Percentiles rank a stretch among this genome's conserved stretches.
Evolutionary conservation across 2,888 invertebrate species (phyloP).

Genomic region (Sussaba pulchella): DNA sequence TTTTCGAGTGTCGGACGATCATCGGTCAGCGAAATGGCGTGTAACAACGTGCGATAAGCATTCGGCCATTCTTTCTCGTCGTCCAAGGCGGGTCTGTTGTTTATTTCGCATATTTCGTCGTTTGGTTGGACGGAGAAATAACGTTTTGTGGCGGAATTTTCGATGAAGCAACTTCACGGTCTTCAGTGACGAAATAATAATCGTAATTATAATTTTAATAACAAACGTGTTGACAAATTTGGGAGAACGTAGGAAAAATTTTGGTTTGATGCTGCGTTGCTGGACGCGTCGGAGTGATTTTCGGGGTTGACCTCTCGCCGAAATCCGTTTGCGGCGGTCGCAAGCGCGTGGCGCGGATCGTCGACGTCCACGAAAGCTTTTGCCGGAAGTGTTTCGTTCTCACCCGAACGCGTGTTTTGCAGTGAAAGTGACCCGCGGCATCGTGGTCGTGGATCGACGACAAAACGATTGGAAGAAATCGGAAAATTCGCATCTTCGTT

Average conservation of each 20-base stretch:
- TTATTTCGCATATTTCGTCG: not conserved
- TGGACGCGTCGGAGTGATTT: not conserved
- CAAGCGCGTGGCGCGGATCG: slow-evolving; percentile 5
- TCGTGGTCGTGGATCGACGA: too few relatives aligned
- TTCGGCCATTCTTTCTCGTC: not conserved
- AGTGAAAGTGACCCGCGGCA: too few relatives aligned
- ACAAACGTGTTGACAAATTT: not conserved
- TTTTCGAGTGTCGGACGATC: too few relatives aligned
- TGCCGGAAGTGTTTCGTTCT: slow-evolving; percentile 1
- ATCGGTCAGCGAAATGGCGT: too few relatives aligned
- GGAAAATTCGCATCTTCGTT: too few relatives aligned
- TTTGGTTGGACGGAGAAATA: not conserved
- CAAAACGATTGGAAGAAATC: too few relatives aligned
- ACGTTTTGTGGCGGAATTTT: not conserved
- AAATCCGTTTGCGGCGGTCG: not conserved
- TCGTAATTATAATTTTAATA: too few relatives aligned
- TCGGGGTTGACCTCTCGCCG: slow-evolving; percentile 13
- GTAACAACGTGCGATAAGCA: not conserved
- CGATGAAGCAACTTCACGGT: not conserved
- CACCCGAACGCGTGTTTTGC: too few relatives aligned
- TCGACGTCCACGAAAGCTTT: not conserved
- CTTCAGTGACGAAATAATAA: not conserved
- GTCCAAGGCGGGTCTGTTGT: too few relatives aligned
- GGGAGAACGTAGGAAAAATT: too few relatives aligned
- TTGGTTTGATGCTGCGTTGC: not conserved